A percentile compares a stretch with the other conserved stretches of the same genome.
Conservation (phyloP, 2,888 invertebrate species). For the Melikaiella ostensackeni region DNA sequence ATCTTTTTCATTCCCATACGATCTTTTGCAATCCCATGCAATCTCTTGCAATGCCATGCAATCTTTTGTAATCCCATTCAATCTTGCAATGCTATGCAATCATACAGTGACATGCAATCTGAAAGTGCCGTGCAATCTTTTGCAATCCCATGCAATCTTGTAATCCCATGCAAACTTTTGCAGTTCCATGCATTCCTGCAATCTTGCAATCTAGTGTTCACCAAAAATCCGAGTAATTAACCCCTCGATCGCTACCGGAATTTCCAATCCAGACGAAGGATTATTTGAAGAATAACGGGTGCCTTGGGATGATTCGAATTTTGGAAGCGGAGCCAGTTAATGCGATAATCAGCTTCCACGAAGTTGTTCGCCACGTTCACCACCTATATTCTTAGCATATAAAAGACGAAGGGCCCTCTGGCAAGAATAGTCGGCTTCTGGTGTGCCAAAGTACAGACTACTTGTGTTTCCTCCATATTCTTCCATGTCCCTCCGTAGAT, state of each 20-base stretch:
- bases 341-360: constrained; percentile 66
- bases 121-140: too few relatives aligned
- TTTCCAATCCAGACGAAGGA: constrained; percentile 5
- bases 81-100: too few relatives aligned
- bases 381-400: constrained; percentile 48
- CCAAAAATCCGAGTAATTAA: too few relatives aligned
- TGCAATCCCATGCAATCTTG: too few relatives aligned
- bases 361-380: constrained; percentile 61
- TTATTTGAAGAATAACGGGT: not conserved
- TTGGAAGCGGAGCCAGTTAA: constrained; percentile 68
- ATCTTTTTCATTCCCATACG: too few relatives aligned
- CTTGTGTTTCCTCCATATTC: not conserved
- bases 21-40: too few relatives aligned
- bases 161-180: too few relatives aligned
- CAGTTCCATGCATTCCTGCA: too few relatives aligned
- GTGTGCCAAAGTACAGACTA: not conserved
- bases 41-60: too few relatives aligned
- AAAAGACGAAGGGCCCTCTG: constrained; percentile 32
- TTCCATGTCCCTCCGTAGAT: constrained; percentile 10
- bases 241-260: not conserved
- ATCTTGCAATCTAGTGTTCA: too few relatives aligned
- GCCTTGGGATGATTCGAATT: constrained; percentile 52
- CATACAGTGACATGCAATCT: too few relatives aligned
- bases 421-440: constrained; percentile 41
- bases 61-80: too few relatives aligned